Evolutionary conservation across 1,140 invertebrate genomes (phyloP).

Genomic region (Portunus trituberculatus): DNA sequence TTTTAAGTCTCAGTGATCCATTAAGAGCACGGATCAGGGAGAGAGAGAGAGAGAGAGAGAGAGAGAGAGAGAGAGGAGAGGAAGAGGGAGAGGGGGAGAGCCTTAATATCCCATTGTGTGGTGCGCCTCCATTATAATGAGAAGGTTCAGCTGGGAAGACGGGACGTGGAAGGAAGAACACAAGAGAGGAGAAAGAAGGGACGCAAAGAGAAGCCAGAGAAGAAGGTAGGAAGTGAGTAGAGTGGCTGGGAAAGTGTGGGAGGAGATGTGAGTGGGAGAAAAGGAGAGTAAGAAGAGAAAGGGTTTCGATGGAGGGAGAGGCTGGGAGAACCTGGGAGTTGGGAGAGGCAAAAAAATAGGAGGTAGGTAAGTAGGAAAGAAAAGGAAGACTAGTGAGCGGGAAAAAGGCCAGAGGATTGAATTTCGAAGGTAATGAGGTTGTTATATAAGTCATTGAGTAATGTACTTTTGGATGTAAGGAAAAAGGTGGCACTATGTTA

Average conservation of each 20-base stretch:
- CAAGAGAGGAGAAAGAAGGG: background rate
- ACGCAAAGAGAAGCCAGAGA: background rate
- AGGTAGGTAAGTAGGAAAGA: too few relatives aligned
- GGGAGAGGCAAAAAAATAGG: too few relatives aligned
- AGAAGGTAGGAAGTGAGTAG: background rate
- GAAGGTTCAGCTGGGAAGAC: background rate
- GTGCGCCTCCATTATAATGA: conserved; percentile 1
- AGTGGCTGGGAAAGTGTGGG: background rate
- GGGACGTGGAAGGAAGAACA: too few relatives aligned
- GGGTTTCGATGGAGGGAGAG: background rate
- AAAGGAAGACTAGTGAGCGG: background rate
- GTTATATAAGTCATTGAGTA: background rate
- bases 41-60: conserved; percentile 16
- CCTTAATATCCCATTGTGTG: conserved; percentile 22
- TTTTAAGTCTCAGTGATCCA: background rate
- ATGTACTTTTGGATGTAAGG: too few relatives aligned
- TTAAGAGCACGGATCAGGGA: background rate
- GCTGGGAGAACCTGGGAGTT: background rate
- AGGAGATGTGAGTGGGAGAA: background rate
- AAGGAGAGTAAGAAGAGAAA: background rate
- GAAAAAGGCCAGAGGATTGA: background rate
- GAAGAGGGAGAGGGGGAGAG: background rate
- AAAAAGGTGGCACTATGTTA: too few relatives aligned
- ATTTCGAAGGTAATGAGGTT: background rate
- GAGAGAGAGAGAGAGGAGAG: conserved; percentile 16